Evolutionary conservation across 2,797 vertebrate genomes (phyloP).

Genomic region (Phataginus tricuspis): DNA sequence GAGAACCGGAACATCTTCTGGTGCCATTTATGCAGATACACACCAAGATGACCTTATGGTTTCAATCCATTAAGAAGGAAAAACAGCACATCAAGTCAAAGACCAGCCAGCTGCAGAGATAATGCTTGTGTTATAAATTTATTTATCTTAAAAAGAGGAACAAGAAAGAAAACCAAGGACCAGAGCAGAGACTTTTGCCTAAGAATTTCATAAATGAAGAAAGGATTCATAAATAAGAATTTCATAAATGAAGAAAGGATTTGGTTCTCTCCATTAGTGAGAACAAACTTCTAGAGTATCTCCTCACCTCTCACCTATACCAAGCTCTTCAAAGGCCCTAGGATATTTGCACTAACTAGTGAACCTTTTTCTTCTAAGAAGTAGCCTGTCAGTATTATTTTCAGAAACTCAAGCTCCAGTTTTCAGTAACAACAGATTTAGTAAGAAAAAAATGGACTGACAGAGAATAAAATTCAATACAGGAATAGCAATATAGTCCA

Average conservation of each 20-base stretch:
- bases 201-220: slow-evolving; percentile 22
- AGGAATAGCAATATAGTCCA: neutral
- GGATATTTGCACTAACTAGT: neutral
- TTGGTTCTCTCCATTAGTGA: neutral
- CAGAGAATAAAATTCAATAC: slow-evolving; percentile 21
- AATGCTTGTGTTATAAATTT: neutral
- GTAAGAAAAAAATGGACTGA: neutral
- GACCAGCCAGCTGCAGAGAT: slow-evolving; percentile 31
- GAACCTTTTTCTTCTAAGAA: slow-evolving; percentile 19
- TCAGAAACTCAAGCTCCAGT: slow-evolving; percentile 23
- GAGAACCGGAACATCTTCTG: neutral
- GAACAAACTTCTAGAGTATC: neutral
- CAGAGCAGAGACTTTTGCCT: neutral
- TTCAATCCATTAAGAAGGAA: neutral
- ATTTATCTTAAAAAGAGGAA: slow-evolving; percentile 46
- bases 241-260: neutral
- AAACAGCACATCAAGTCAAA: slow-evolving; percentile 52
- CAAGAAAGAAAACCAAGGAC: slow-evolving; percentile 20
- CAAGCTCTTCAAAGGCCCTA: neutral
- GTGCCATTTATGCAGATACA: slow-evolving; percentile 30
- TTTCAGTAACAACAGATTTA: neutral
- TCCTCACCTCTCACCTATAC: neutral
- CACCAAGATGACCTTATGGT: slow-evolving; percentile 53
- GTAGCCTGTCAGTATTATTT: neutral
- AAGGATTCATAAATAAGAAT: neutral